Base-by-base conservation (phyloP, 1,140 invertebrate species). In the Cydia strobilella region DNA sequence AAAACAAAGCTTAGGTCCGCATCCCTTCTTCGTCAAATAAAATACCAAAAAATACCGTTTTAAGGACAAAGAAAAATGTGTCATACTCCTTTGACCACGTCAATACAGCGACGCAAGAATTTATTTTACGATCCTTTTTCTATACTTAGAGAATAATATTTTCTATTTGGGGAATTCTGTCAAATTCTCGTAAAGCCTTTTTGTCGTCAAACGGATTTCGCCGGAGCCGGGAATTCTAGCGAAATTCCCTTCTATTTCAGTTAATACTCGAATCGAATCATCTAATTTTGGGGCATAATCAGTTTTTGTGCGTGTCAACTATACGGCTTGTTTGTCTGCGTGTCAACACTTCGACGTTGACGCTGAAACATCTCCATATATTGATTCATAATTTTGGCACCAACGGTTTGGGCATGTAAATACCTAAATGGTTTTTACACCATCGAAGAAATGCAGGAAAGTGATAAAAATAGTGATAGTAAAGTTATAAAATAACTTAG, bases 171-270 rank as follows among this genome's bases (percentile, higher is more conserved):
- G 54, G 54, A 59, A 35, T 69, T 69, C 65, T 69, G 65, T 69
- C 65, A 69, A 69, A 42, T 69, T 35, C 65, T 10, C 65, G 65
- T 18, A 69, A 69, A 69, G 65, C 31, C 65, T 69, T 69, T 69
- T n/a, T 15, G 45, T 74, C 76, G 75, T 79, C 78, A 79, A 77
- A 77, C 54, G 66, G 78, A 79, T 79, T 76, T 74, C 74, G 31
- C n/a, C 63, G 20, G 31, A 45, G 31, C 35, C 65, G 76, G 39
- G 72, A 18, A 74, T 76, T 77, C 75, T 51, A 66, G 18, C 15
- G 65, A 77, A 74, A 75, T 79, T 62, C 76, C 74, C 48, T 74
- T 77, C 54, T 71, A 77, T 76, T 77, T 51, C 42, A 20, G 27
- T 42, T 69, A 69, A 69, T 69, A 18, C 31, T 35, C 18, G 31